These are phyloP conservation scores for Dryocosmus kuriphilus DNA, from an alignment of 2,888 invertebrate genomes.

Conservation along the genomic window DNA sequence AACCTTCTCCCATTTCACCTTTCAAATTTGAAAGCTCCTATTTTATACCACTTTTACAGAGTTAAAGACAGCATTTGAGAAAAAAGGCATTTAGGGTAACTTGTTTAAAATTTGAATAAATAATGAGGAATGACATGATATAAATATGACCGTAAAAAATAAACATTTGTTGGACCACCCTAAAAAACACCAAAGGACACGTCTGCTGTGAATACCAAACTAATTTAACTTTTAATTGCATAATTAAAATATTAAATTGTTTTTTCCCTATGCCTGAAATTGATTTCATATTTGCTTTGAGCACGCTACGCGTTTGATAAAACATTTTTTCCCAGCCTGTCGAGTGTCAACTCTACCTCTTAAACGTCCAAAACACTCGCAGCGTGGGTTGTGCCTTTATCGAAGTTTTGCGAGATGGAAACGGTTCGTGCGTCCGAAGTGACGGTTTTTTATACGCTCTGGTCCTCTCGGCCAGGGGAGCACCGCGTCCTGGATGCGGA, in stretches of 20 bases:
- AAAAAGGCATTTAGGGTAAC: too few relatives aligned
- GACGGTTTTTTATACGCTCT: not conserved
- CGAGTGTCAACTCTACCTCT: slow-evolving; percentile 30
- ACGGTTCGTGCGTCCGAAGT: slow-evolving; percentile 6
- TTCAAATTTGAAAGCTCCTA: not conserved
- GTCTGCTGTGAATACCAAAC: not conserved
- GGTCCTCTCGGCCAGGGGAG: not conserved
- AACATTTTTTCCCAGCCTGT: slow-evolving; percentile 29
- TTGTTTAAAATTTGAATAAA: too few relatives aligned
- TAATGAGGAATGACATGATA: too few relatives aligned
- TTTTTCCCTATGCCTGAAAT: slow-evolving; percentile 2
- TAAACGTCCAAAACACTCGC: slow-evolving; percentile 21
- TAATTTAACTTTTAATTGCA: not conserved
- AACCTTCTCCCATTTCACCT: not conserved
- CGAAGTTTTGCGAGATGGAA: slow-evolving; percentile 26
- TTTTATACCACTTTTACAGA: not conserved
- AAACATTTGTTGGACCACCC: not conserved
- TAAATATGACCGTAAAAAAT: too few relatives aligned
- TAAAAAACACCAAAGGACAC: not conserved
- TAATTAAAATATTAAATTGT: not conserved
- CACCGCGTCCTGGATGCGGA: not conserved
- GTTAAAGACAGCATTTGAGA: too few relatives aligned
- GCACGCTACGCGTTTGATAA: slow-evolving; percentile 37
- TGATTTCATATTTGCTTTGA: slow-evolving; percentile 23
- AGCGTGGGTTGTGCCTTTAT: slow-evolving; percentile 15